Conservation (phyloP, 2,113 vertebrate species). For the Oceanites oceanicus region DNA sequence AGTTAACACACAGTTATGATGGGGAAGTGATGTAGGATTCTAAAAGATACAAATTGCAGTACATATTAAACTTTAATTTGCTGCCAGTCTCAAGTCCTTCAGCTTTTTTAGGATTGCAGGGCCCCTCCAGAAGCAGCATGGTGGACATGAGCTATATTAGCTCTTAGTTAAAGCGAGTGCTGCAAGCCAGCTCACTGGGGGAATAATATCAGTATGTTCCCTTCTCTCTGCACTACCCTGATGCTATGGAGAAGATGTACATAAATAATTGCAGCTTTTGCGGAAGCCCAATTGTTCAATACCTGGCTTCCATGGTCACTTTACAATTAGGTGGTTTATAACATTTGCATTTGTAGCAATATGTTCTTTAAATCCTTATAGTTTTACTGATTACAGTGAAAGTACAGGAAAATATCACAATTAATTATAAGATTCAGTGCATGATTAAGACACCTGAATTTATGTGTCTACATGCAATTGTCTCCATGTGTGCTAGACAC, state of each 20-base stretch:
- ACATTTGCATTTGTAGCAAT: not conserved
- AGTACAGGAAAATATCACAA: not conserved
- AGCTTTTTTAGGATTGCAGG: not conserved
- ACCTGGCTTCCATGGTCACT: not conserved
- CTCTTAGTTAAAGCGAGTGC: not conserved
- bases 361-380: not conserved
- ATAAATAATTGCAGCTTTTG: not conserved
- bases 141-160: not conserved
- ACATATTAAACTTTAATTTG: slow-evolving; percentile 38
- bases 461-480: not conserved
- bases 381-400: not conserved
- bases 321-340: not conserved
- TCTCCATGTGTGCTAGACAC: not conserved
- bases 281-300: not conserved
- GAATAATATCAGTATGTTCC: not conserved
- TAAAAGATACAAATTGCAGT: slow-evolving; percentile 46
- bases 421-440: not conserved
- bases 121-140: not conserved
- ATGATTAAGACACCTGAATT: not conserved
- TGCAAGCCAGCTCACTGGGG: not conserved
- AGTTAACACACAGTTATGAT: slow-evolving; percentile 55
- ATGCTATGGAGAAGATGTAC: not conserved
- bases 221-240: not conserved
- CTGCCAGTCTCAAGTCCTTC: slow-evolving; percentile 1
- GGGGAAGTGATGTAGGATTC: slow-evolving; percentile 41